These are phyloP conservation scores for Onchidella celtica DNA, from an alignment of 2,888 invertebrate genomes.

Conservation along the genomic window DNA sequence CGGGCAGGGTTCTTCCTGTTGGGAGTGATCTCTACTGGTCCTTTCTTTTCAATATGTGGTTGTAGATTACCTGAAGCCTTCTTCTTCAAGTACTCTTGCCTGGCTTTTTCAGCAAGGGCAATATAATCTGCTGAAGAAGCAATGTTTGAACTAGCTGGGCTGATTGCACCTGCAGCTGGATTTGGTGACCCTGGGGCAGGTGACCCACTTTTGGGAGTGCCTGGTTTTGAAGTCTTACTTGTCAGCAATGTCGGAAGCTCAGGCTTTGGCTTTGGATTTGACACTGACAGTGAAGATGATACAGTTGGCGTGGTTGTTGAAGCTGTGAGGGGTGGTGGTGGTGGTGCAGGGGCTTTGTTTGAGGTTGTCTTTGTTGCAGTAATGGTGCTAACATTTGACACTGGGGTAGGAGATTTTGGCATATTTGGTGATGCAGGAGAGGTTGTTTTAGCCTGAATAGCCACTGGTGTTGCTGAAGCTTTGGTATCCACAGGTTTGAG, in stretches of 20 bases:
- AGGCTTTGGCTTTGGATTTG: constrained; percentile 35
- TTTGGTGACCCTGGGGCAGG: constrained; percentile 43
- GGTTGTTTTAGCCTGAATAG: constrained; percentile 18
- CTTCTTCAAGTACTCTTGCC: constrained; percentile 72
- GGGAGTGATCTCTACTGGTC: constrained; percentile 47
- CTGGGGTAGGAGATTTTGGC: neutral
- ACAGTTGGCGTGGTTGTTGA: constrained; percentile 12
- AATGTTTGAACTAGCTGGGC: constrained; percentile 50
- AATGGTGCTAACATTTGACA: constrained; percentile 13
- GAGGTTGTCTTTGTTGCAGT: constrained; percentile 2
- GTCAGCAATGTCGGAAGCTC: constrained; percentile 26
- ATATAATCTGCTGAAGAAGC: constrained; percentile 63
- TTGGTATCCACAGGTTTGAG: constrained; percentile 30
- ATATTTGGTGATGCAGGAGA: neutral
- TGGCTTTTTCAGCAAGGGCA: constrained; percentile 73
- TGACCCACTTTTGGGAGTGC: neutral
- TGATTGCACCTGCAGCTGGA: constrained; percentile 28
- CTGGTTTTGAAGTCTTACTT: constrained; percentile 7
- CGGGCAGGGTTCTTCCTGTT: neutral
- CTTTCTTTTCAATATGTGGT: constrained; percentile 40
- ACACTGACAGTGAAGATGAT: neutral
- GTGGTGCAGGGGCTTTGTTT: constrained; percentile 42
- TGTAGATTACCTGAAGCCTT: constrained; percentile 50
- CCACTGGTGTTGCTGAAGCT: neutral
- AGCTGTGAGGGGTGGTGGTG: constrained; percentile 34